Base-by-base conservation (phyloP, 92 coral and sea anemone species). In the Desmophyllum pertusum region DNA sequence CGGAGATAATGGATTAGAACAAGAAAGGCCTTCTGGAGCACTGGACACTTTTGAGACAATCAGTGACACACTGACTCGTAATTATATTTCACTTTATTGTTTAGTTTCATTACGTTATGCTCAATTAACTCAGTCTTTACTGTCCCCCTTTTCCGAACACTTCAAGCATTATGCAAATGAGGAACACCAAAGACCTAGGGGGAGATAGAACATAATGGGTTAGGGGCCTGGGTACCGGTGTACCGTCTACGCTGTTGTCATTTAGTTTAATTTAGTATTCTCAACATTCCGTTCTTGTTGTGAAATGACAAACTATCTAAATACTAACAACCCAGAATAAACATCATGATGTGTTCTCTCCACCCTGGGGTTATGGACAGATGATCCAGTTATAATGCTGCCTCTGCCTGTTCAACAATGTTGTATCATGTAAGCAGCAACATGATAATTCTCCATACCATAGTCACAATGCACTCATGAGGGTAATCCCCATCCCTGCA, bases 351-450 rank as follows among this genome's bases (percentile, higher is more conserved):
- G 83, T 38, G 73, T 37, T 79, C 83, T 79, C 38, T 79, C 83
- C 6, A 71, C 76, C 18, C 76, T 6, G 17, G 78, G 77, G 84
- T 88, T 82, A 63, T 88, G 88, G 31, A 88, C 91, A 33, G 88
- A 82, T 37, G 88, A 88, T 9, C 91, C 91, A 25, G 91, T 88
- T 8, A 83, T 88, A 59, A 88, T 88, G 74, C 88, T 88, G 52
- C 91, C 88, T 85, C 89, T 88, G n/a, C 80, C 92, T 39, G 51
- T 42, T 51, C 88, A 89, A 2, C 80, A 76, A 48, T 88, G 88
- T 41, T 88, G 79, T 50, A 88, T 70, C 89, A 88, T 84, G 64
- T 84, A 84, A 19, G 81, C 65, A 30, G 79, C 91, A 77, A 88
- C 91, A 70, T 45, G 72, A 41, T 72, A 61, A 68, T 41, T 84